phyloP scores from a whole-genome alignment of 2,113 vertebrate genomes.

The Barbus barbus region DNA sequence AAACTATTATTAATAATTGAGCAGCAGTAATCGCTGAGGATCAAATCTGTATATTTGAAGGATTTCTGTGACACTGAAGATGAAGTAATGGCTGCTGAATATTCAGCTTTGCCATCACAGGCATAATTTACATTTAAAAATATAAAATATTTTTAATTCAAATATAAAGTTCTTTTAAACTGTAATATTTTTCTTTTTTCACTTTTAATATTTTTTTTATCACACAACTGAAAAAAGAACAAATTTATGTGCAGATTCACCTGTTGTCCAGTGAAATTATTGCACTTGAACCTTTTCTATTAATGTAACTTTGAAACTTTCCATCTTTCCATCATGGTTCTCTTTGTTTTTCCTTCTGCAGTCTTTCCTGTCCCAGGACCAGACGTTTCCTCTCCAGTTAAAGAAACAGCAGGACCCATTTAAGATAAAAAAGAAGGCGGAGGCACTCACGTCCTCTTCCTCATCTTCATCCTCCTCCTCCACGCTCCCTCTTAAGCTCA shows the following conservation, averaged over 20 bases:
- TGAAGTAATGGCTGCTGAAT: not conserved
- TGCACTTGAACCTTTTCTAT: not conserved
- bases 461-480: conserved; percentile 53
- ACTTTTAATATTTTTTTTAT: not conserved
- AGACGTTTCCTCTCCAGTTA: conserved; percentile 86
- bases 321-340: conserved; percentile 55
- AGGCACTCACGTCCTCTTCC: conserved; percentile 74
- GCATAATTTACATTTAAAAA: not conserved
- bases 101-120: not conserved
- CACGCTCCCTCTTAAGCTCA: conserved; percentile 76
- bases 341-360: conserved; percentile 44
- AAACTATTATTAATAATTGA: not conserved
- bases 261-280: not conserved
- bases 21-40: not conserved
- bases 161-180: not conserved
- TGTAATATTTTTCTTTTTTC: not conserved
- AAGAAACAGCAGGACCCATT: conserved; percentile 87
- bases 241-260: not conserved
- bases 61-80: not conserved
- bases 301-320: no score
- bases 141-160: not conserved
- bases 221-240: not conserved
- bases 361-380: conserved; percentile 83
- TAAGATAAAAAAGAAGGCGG: conserved; percentile 88
- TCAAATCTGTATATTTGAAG: not conserved